Base-by-base conservation (phyloP, 2,888 invertebrate species). In the Mesoligia furuncula region DNA sequence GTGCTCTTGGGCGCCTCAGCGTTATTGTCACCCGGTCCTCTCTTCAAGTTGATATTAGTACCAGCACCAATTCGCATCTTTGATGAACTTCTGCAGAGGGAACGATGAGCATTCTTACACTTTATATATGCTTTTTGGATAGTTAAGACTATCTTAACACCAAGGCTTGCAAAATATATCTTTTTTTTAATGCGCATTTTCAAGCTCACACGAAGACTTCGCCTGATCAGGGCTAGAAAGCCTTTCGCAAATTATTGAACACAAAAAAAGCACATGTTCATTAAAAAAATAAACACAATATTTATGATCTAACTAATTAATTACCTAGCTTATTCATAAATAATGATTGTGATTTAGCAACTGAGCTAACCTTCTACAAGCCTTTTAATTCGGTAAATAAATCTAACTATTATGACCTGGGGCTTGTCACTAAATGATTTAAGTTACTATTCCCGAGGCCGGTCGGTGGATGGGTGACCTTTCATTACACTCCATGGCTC, bases 1-100 rank as follows among this genome's bases (percentile, higher is more conserved):
- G 67, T 77, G 36, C 70, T 85, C 39, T 89, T 90, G 1, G 79
- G 76, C 1, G 81, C 27, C 1, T 79, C 80, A 0, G 65, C 15
- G 15, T 27, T 77, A 36, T 81, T 83, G 6, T 81, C 81, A 4
- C 1, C 15, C 1, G 48, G 20, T 13, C 62, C 71, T 24, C 42
- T 67, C 68, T 86, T 84, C 45, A 17, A 7, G 78, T 73, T 67
- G 13, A 39, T 62, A 20, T 27, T 11, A 9, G 24, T 36, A 42
- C 62, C 64, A 27, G 17, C 62, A 73, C 45, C 75, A 11, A 54
- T 17, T 8, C 87, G 88, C 57, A 87, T 77, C 74, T 91, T 93
- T 0, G 91, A 90, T 6, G 91, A 87, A 7, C 85, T 89, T 31
- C 92, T 92, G 76, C 0, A 66, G 31, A 24, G 20, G 11, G 0